Base-by-base conservation (phyloP, 2,888 invertebrate genomes). In the Chorisops tibialis region DNA sequence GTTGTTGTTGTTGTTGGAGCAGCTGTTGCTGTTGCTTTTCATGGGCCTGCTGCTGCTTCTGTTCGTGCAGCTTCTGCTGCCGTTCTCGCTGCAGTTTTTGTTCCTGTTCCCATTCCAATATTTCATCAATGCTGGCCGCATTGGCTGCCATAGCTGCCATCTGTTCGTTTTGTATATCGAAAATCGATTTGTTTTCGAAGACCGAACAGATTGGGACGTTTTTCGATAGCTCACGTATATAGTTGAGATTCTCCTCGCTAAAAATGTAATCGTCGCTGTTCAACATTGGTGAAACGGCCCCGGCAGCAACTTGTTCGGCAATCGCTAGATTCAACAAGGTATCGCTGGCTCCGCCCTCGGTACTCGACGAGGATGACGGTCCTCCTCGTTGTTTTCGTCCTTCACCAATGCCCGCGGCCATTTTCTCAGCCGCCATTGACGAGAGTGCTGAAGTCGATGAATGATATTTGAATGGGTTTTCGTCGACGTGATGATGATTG, bases 141-240 rank as follows among this genome's bases (percentile, higher is more conserved):
- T 41, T 43, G n/a, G 56, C 22, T 11, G 43, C 43, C 1, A 35
- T 24, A 43, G 43, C 43, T 45, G 43, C 45, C n/a, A 70, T 63
- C 24, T 63, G 66, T 61, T 70, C 67, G 43, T 69, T 68, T 24
- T 72, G 67, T 21, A 69, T 68, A 50, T 75, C 72, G 51, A 76
- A 78, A 63, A 77, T 78, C 0, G 78, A 78, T 62, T 77, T 77
- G 64, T 76, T 77, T 66, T 78, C 78, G 59, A 75, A 78, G 0
- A 72, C 76, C 9, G 78, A 78, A 62, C 78, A 78, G 60, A 78
- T 78, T 2, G 78, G 78, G 59, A 78, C 71, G 63, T 78, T 78
- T 66, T 76, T 75, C 0, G 78, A 78, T 12, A 78, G 69, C 66
- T 78, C 78, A 9, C 73, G 71, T 51, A 78, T 78, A 50, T 78